Evolutionary conservation across 2,888 invertebrate genomes (phyloP), one percentile per base, ranked within the genome.

Genomic region (Aphodius granarius): DNA sequence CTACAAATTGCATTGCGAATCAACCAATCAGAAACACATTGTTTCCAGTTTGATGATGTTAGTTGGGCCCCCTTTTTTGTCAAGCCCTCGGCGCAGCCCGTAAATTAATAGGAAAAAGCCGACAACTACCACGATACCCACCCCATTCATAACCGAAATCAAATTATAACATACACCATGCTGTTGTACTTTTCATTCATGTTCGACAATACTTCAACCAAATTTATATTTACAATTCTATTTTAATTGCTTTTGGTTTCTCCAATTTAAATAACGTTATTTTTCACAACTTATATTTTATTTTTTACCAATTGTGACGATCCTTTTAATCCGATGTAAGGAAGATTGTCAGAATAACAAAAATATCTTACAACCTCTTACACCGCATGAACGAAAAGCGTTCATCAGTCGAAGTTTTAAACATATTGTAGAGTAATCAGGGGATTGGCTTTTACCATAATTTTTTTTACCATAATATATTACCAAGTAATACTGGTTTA

Each of bases 1-100:
- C 86, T 85, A 87, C 87, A 87, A 87, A 87, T 87, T 87, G 86
- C 87, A 86, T 86, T 87, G 86, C 86, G 86, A 87, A 85, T 85
- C 86, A 87, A 82, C 86, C 86, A 87, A 87, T 87, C 87, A 87
- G 86, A 87, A 87, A 87, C 81, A 82, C 85, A 86, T 87, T 87
- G 87, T 87, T 79, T 81, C 68, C 20, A 68, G 68, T 68, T 68
- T 68, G 68, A 68, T 68, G 68, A 68, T 68, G 68, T 68, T 68
- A 68, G 20, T 68, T 68, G 9, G 68, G 21, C 16, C 19, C 19
- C 19, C 68, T 18, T 68, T 20, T 20, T 68, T 68, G 66, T 66
- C 20, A 16, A 13, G 20, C 66, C 18, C 19, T 19, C 66, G 20
- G 18, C 20, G 5, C 66, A 66, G 18, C 66, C 66, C 66, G 43